A percentile compares a stretch with the other conserved stretches of the same genome.
Evolutionary conservation across 2,888 invertebrate species (phyloP).

Genomic region (Merodon equestris): DNA sequence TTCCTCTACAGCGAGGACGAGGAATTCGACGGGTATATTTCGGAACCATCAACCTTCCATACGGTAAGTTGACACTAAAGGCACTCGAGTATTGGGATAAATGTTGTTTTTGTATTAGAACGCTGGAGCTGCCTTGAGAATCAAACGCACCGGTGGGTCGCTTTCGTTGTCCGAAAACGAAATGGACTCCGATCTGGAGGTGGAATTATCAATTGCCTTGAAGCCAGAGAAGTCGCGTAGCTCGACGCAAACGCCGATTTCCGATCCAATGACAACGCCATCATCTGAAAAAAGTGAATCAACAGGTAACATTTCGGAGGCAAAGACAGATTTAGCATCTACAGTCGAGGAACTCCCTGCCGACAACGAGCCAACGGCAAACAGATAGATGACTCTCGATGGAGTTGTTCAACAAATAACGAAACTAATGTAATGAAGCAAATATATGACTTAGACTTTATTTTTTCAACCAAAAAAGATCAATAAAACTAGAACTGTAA

Average conservation of each 20-base stretch:
- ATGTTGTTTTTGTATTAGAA: slow-evolving; percentile 77
- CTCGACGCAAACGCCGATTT: slow-evolving; percentile 70
- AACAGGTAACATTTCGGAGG: neutral
- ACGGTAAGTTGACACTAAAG: slow-evolving; percentile 70
- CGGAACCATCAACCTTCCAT: slow-evolving; percentile 84
- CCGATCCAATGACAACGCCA: slow-evolving; percentile 42
- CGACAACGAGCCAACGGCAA: slow-evolving; percentile 38
- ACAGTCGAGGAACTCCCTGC: slow-evolving; percentile 51
- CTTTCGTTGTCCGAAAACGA: slow-evolving; percentile 91
- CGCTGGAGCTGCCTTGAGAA: slow-evolving; percentile 65
- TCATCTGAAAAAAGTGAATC: slow-evolving; percentile 49
- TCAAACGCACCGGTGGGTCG: slow-evolving; percentile 86
- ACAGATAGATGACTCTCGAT: slow-evolving; percentile 34
- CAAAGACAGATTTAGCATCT: slow-evolving; percentile 15
- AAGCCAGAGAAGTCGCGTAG: slow-evolving; percentile 70
- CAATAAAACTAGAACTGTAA: slow-evolving; percentile 54
- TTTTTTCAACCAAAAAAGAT: slow-evolving; percentile 60
- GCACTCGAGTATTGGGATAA: neutral
- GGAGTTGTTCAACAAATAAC: slow-evolving; percentile 45
- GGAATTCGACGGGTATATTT: slow-evolving; percentile 89
- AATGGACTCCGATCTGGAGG: slow-evolving; percentile 84
- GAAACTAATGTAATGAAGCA: neutral
- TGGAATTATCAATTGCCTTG: slow-evolving; percentile 71
- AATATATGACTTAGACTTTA: slow-evolving; percentile 65
- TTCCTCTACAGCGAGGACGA: slow-evolving; percentile 77